Evolutionary conservation across 1,140 invertebrate species (phyloP), one percentile per base, ranked within the genome.

Genomic region (Wasmannia auropunctata): DNA sequence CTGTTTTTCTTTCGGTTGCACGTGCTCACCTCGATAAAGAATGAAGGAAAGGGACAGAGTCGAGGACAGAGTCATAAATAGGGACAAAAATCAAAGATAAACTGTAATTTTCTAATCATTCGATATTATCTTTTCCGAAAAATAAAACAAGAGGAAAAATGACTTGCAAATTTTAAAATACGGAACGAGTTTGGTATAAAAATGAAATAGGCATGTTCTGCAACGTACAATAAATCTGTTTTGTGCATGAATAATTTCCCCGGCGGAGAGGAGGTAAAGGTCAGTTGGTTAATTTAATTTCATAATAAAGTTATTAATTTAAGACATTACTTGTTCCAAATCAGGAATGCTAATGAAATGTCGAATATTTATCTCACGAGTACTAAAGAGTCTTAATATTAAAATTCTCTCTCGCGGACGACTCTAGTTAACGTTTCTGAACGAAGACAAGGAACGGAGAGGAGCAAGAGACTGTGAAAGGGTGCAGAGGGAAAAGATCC

Each of bases 371-470:
- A 37, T 43, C 37, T 46, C 14, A 19, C 14, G 2, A 5, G n/a
- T 40, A 58, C 2, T 56, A 54, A 19, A 46, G n/a, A 62, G 49
- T 46, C 43, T 67, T 67, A 67, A 67, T 40, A 31, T 56, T 16
- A 22, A 72, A 58, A 58, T 83, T 43, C 22, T 34, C 37, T 43
- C 22, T 34, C 37, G 43, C 51, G 54, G 7, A 34, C 28, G 49
- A 72, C 11, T 58, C 37, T 34, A 58, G 65, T 70, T 70, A 81
- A 58, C 37, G 25, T 43, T 65, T 79, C 43, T 51, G 75, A 28
- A 86, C 77, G 74, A 81, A 67, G 83, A 86, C 65, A 81, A 46
- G 49, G 25, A 56, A 31, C 10, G 56, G 19, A 25, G 46, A 22
- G 49, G 46, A 46, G 16, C 58, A 0, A n/a, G 51, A 49, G 70